Evolutionary conservation across 2,797 vertebrate genomes (phyloP).

Genomic region (Bovichtus diacanthus): DNA sequence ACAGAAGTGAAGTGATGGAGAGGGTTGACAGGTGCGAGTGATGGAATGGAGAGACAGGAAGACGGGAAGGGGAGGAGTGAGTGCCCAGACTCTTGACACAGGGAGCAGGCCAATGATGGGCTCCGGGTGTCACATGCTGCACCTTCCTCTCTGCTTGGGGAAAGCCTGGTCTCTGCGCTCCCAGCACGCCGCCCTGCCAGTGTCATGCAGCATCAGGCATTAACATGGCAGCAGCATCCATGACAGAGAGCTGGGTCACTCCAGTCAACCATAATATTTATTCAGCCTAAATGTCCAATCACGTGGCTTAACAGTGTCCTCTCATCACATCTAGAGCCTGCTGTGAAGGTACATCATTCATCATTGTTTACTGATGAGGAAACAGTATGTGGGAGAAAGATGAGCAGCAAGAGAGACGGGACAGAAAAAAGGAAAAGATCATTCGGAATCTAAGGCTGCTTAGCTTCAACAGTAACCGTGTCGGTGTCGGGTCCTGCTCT

Average conservation of each 20-base stretch:
- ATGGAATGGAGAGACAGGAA: constrained; percentile 14
- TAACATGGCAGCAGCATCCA: neutral
- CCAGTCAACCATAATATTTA: neutral
- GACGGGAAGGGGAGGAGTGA: neutral
- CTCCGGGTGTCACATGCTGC: constrained; percentile 20
- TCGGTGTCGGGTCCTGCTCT: no score
- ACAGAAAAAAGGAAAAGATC: neutral
- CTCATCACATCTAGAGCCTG: neutral
- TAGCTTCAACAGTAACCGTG: no score
- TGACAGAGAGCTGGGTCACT: constrained; percentile 6
- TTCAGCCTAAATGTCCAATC: neutral
- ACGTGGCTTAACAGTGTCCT: neutral
- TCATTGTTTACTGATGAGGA: constrained; percentile 5
- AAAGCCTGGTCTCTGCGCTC: constrained; percentile 10
- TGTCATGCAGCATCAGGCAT: constrained; percentile 1
- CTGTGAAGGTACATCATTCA: neutral
- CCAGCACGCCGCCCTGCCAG: constrained; percentile 20
- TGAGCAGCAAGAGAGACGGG: no score
- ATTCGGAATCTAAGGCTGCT: neutral
- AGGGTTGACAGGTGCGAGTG: no score
- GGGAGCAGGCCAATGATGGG: constrained; percentile 33
- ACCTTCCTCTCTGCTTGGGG: constrained; percentile 2
- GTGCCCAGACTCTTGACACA: constrained; percentile 1
- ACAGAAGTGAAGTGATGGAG: neutral
- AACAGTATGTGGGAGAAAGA: neutral